Evolutionary conservation across 2,797 vertebrate genomes (phyloP).

Genomic region (Peromyscus melanophrys): DNA sequence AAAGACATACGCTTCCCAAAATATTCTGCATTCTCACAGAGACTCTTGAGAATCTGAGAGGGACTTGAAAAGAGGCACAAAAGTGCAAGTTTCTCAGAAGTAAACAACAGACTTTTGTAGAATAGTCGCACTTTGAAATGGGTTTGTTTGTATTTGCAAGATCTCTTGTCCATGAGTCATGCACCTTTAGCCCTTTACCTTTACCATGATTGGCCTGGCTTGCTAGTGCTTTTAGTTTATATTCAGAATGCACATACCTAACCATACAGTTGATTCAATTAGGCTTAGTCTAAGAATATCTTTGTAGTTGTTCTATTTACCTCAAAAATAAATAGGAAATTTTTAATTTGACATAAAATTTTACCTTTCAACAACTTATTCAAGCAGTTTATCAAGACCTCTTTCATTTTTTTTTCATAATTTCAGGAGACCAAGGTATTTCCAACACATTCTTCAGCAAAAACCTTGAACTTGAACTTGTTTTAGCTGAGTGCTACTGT

Average conservation of each 20-base stretch:
- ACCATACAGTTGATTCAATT: not conserved
- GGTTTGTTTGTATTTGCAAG: conserved; percentile 19
- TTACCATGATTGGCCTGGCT: not conserved
- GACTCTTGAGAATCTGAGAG: conserved; percentile 51
- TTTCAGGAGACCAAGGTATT: conserved; percentile 54
- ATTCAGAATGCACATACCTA: conserved; percentile 9
- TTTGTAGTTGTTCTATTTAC: conserved; percentile 59
- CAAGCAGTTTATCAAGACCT: conserved; percentile 39
- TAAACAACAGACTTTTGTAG: conserved; percentile 6
- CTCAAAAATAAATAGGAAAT: conserved; percentile 70
- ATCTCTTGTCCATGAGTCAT: conserved; percentile 13
- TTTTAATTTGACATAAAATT: conserved; percentile 49
- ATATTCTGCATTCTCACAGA: not conserved
- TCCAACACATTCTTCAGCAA: conserved; percentile 38
- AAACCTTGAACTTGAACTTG: conserved; percentile 62
- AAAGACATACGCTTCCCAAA: conserved; percentile 41
- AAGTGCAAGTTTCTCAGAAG: conserved; percentile 31
- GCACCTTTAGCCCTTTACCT: not conserved
- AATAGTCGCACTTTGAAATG: not conserved
- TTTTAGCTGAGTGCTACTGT: conserved; percentile 32
- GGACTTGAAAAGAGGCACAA: conserved; percentile 29
- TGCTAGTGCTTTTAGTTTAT: not conserved
- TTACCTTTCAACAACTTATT: conserved; percentile 41
- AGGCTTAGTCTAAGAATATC: conserved; percentile 28
- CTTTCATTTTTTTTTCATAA: conserved; percentile 67